Evolutionary conservation across 2,797 vertebrate species (phyloP), one percentile per base, ranked within the genome.

Genomic region (Propithecus deckenii): DNA sequence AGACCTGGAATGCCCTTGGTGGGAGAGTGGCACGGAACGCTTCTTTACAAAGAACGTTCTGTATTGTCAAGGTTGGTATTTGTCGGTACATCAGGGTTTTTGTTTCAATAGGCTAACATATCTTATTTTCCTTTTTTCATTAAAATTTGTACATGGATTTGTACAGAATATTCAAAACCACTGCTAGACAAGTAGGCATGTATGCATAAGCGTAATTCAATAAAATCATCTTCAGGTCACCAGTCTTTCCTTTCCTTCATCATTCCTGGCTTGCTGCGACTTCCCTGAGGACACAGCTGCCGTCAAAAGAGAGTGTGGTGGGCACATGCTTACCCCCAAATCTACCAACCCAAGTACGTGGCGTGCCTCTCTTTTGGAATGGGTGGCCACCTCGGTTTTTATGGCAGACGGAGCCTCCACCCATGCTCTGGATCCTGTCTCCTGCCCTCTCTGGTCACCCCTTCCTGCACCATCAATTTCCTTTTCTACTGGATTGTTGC

Each of bases 91-190:
- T 35, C 15, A 86, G 23, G 20, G 59, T 76, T 83, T 88, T 69
- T 38, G 28, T 85, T 95, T 91, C 88, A 35, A 15, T 22, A 46
- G 30, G 11, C 55, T 75, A 59, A 57, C 30, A 71, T 35, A 25
- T 59, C 41, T 69, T 75, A 18, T 72, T 91, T 94, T 65, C 17
- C 41, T 67, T 78, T 86, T 69, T 50, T 96, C 57, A 71, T 92
- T 84, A 72, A 94, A 91, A 94, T 50, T 25, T 65, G 18, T 87
- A 38, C 6, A 2, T 61, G 48, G 46, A 85, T 59, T 89, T 65
- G 11, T 87, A 78, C 35, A 55, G 52, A 79, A 76, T 79, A 75
- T 78, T 94, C 52, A 85, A 46, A 89, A 87, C 38, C 17, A 41
- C 67, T 85, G 18, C 81, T 69, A 88, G 88, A 86, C 59, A 85